Base-by-base conservation (phyloP, 2,797 vertebrate species). In the Perodicticus potto region DNA sequence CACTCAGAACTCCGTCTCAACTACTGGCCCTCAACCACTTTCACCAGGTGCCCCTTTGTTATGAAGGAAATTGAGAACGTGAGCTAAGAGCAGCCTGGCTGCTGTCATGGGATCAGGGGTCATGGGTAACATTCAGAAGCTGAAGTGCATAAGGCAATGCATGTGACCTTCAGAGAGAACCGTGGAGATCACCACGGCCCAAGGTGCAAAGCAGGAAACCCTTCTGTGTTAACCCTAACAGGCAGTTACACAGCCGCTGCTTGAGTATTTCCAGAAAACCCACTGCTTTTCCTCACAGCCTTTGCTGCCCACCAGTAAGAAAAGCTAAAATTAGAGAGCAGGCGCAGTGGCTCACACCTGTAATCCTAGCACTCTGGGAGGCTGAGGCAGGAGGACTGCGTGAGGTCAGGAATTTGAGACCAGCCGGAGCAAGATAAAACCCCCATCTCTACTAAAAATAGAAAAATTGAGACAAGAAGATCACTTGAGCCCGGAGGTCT, bases 141-240 rank as follows among this genome's bases (percentile, higher is more conserved):
- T 37, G 12, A 19, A 65, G 34, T 4, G 40, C 0, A 94, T 16
- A 22, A 76, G 80, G 65, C 37, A 45, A 23, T 22, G 34, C 29
- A 65, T 2, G 20, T 92, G 77, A 72, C 80, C 86, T 91, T 95
- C 81, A 80, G 7, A 53, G 72, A 89, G 32, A 92, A 82, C 53
- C 49, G 37, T 8, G 32, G 70, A 89, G 74, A 37, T 83, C 74
- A 55, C 74, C 69, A 65, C 0, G 14, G 25, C 76, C 63, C 72
- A 37, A 25, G 53, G 65, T 14, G 25, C 74, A 82, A 81, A 76
- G 83, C 69, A 74, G 55, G 23, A 82, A 85, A 20, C 57, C 40
- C 34, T 16, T 34, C 27, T 13, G 3, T 17, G 69, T 27, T 55
- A 61, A 86, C 73, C 57, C 53, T n/a, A 11, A 34, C 2, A 55